A percentile compares a stretch with the other conserved stretches of the same genome.
Conservation (phyloP, 2,888 invertebrate genomes). For the Hemicrepidius hirtus region DNA sequence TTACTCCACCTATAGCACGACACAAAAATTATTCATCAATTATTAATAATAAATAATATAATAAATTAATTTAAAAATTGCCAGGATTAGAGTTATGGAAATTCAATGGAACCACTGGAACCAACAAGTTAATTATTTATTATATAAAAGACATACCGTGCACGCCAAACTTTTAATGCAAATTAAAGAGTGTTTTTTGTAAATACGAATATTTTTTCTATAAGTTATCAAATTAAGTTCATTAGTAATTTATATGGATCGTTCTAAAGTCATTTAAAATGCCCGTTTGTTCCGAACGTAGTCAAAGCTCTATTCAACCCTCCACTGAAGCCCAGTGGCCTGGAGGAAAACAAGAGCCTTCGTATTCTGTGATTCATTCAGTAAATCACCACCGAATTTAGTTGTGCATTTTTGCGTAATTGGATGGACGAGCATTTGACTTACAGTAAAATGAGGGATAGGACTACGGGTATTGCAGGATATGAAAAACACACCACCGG, state of each 20-base stretch:
- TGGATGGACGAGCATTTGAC: conserved; percentile 6
- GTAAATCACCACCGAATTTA: conserved; percentile 18
- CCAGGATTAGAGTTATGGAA: too few relatives aligned
- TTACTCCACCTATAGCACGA: too few relatives aligned
- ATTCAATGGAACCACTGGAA: too few relatives aligned
- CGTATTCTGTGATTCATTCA: conserved; percentile 6
- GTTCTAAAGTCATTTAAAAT: conserved; percentile 1
- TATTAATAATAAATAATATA: too few relatives aligned
- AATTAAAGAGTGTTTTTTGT: not conserved
- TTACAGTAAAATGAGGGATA: not conserved
- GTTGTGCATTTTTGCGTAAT: conserved; percentile 12
- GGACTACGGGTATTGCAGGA: not conserved
- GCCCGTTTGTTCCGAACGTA: not conserved
- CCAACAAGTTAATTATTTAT: too few relatives aligned
- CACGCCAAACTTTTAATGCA: too few relatives aligned
- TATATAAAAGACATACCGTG: too few relatives aligned
- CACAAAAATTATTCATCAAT: too few relatives aligned
- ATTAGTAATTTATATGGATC: not conserved
- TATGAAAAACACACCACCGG: not conserved
- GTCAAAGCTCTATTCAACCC: conserved; percentile 8
- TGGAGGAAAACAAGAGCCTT: conserved; percentile 6
- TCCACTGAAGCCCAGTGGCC: conserved; percentile 3
- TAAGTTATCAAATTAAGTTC: not conserved
- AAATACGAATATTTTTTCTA: not conserved
- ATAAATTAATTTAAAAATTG: too few relatives aligned